Conservation (phyloP, 2,797 vertebrate genomes). For the Phaenicophaeus curvirostris region DNA sequence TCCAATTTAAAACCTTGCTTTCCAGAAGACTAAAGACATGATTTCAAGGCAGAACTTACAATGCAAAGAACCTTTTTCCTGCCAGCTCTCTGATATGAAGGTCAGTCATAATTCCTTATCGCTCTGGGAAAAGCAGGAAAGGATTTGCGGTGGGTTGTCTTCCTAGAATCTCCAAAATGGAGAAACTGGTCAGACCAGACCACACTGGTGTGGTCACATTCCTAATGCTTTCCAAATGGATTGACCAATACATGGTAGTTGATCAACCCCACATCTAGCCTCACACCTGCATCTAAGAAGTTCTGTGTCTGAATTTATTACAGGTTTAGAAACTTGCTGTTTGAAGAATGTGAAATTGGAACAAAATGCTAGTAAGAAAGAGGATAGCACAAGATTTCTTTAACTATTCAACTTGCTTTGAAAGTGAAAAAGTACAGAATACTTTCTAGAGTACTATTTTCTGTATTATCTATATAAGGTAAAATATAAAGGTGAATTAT, state of each 20-base stretch:
- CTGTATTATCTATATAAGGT: accelerated
- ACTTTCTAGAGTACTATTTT: background rate
- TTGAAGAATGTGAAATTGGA: background rate
- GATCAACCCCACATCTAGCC: background rate
- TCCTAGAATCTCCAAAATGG: background rate
- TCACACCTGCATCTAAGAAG: background rate
- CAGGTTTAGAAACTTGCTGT: background rate
- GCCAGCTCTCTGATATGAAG: background rate
- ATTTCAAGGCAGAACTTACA: background rate
- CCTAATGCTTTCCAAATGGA: background rate
- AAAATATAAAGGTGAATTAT: background rate
- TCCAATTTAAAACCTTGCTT: constrained; percentile 23
- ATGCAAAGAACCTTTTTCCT: background rate
- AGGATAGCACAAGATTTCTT: background rate
- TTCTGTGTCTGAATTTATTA: background rate
- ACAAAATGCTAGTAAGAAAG: background rate
- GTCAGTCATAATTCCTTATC: background rate
- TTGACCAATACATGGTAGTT: background rate
- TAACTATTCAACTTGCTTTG: background rate
- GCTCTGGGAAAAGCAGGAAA: background rate
- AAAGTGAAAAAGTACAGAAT: background rate
- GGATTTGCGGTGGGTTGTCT: background rate
- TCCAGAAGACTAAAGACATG: background rate
- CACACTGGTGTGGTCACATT: background rate
- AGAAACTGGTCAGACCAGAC: background rate